Evolutionary conservation across 2,113 vertebrate genomes (phyloP).

Genomic region (Caranx ignobilis): DNA sequence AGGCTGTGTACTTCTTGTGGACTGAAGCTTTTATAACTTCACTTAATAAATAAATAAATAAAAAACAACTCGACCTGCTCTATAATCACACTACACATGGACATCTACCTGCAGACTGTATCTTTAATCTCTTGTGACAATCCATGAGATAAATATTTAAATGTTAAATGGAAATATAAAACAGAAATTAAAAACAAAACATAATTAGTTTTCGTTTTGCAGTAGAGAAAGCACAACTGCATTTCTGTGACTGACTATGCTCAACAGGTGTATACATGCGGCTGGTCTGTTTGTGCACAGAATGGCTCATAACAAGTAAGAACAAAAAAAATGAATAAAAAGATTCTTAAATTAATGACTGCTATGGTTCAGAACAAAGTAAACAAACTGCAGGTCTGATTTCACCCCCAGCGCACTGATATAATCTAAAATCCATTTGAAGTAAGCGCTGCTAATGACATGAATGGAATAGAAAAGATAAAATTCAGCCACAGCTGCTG

Average conservation of each 20-base stretch:
- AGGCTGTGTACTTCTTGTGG: no score
- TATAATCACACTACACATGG: no score
- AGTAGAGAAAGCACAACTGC: no score
- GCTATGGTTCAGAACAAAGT: conserved; percentile 13
- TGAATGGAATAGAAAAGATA: conserved; percentile 28
- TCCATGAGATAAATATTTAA: neutral
- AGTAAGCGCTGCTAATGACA: conserved; percentile 45
- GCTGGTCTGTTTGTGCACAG: neutral
- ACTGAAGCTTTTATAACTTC: no score
- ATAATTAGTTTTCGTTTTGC: neutral
- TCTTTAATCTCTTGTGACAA: neutral
- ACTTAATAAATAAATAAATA: no score
- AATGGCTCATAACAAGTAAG: neutral
- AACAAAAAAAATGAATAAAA: neutral
- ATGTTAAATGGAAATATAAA: neutral
- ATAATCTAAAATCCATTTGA: conserved; percentile 44
- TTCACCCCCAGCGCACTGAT: conserved; percentile 6
- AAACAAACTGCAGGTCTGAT: conserved; percentile 23
- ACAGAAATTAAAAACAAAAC: neutral
- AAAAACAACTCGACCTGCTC: no score
- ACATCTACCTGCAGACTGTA: no score
- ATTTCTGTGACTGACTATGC: neutral
- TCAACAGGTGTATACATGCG: neutral
- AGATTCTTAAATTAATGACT: conserved; percentile 1
- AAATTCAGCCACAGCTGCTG: conserved; percentile 23